These are phyloP conservation scores for Venustoraphidia nigricollis DNA, from an alignment of 2,888 invertebrate species.

Conservation along the genomic window DNA sequence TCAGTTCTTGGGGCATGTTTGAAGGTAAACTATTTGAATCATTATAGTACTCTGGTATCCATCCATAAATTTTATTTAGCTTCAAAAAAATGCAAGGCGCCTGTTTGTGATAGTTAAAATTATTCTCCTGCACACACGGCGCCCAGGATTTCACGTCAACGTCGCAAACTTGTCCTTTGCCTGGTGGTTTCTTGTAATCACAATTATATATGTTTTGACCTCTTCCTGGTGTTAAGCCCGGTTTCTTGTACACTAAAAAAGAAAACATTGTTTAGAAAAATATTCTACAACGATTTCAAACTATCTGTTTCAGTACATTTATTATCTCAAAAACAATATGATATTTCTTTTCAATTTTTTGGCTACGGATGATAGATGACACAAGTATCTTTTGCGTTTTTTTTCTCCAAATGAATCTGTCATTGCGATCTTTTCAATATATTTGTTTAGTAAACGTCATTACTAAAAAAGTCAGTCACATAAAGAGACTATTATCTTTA, in stretches of 20 bases:
- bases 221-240: constrained; percentile 52
- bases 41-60: constrained; percentile 74
- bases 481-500: too few relatives aligned
- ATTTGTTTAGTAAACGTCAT: too few relatives aligned
- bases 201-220: constrained; percentile 65
- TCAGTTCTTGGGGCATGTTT: constrained; percentile 58
- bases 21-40: constrained; percentile 49
- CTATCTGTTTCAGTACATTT: too few relatives aligned
- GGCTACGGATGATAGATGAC: too few relatives aligned
- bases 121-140: constrained; percentile 68
- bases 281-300: too few relatives aligned
- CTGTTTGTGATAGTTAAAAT: constrained; percentile 82
- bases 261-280: not conserved
- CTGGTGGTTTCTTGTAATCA: constrained; percentile 53
- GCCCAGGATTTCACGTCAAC: constrained; percentile 70
- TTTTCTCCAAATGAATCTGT: too few relatives aligned
- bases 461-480: too few relatives aligned
- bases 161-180: constrained; percentile 66
- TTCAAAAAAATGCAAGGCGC: constrained; percentile 91
- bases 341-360: too few relatives aligned
- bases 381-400: too few relatives aligned
- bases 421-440: too few relatives aligned
- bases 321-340: too few relatives aligned
- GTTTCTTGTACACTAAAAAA: constrained; percentile 53
- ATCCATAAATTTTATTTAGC: constrained; percentile 86